These are phyloP conservation scores for Uropsilus gracilis DNA, from an alignment of 2,113 vertebrate genomes.

Conservation along the genomic window DNA sequence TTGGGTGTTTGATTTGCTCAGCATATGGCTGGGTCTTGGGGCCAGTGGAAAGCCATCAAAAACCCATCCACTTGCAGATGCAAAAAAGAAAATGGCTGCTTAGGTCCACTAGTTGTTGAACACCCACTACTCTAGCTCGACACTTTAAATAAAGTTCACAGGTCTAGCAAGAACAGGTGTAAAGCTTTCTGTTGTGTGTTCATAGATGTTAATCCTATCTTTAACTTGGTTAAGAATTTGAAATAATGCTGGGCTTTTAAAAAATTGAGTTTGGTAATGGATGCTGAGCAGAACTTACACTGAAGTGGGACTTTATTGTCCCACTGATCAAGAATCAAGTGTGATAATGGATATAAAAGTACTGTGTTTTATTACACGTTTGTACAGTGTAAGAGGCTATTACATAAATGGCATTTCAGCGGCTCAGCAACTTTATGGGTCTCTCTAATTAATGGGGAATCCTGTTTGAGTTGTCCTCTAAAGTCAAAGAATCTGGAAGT, in stretches of 20 bases:
- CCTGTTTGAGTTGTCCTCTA: background rate
- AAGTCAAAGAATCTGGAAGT: background rate
- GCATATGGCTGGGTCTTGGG: background rate
- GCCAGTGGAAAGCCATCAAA: background rate
- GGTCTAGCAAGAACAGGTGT: background rate
- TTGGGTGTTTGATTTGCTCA: background rate
- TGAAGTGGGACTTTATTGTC: background rate
- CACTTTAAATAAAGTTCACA: background rate
- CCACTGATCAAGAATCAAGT: background rate
- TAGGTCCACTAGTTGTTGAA: too few relatives aligned
- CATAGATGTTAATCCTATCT: background rate
- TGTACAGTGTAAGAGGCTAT: background rate
- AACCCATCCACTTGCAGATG: background rate
- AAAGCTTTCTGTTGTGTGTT: background rate
- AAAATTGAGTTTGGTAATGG: background rate
- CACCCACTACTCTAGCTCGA: background rate
- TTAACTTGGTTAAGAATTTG: background rate
- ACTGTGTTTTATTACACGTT: background rate
- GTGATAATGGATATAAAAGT: background rate
- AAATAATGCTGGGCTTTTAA: background rate
- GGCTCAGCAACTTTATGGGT: background rate
- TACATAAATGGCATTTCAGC: background rate
- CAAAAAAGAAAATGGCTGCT: background rate
- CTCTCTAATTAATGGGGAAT: background rate
- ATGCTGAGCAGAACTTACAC: background rate